These are phyloP conservation scores for Xestia ashworthii DNA, from an alignment of 2,888 invertebrate species.

Conservation along the genomic window DNA sequence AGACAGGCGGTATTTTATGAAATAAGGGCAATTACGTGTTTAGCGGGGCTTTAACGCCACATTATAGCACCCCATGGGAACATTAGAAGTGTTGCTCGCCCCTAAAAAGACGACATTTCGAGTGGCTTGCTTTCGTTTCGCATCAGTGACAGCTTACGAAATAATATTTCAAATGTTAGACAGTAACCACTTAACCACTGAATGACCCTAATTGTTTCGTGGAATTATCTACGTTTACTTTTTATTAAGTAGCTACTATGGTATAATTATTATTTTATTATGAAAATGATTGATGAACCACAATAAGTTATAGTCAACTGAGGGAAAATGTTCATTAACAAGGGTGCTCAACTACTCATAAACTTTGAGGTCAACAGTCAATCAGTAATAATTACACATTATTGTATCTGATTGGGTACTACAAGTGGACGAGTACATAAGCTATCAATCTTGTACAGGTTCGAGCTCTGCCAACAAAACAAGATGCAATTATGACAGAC, in stretches of 20 bases:
- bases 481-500: neutral
- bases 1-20: constrained; percentile 50
- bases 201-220: constrained; percentile 21
- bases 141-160: constrained; percentile 61
- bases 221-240: constrained; percentile 11
- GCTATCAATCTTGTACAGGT: constrained; percentile 23
- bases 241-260: neutral
- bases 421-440: constrained; percentile 1
- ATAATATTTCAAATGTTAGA: constrained; percentile 57
- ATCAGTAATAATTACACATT: constrained; percentile 52
- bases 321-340: constrained; percentile 38
- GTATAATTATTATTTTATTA: neutral
- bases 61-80: constrained; percentile 78
- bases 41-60: constrained; percentile 72
- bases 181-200: constrained; percentile 25
- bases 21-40: constrained; percentile 78
- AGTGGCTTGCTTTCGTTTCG: constrained; percentile 69
- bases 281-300: constrained; percentile 2
- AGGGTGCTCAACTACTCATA: constrained; percentile 25
- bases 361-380: constrained; percentile 39
- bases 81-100: constrained; percentile 68
- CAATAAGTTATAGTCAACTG: constrained; percentile 9
- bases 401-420: constrained; percentile 47
- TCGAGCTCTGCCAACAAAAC: constrained; percentile 17
- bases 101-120: constrained; percentile 66